A percentile compares a stretch with the other conserved stretches of the same genome.
Conservation (phyloP, 2,797 vertebrate species). For the Artibeus jamaicensis region DNA sequence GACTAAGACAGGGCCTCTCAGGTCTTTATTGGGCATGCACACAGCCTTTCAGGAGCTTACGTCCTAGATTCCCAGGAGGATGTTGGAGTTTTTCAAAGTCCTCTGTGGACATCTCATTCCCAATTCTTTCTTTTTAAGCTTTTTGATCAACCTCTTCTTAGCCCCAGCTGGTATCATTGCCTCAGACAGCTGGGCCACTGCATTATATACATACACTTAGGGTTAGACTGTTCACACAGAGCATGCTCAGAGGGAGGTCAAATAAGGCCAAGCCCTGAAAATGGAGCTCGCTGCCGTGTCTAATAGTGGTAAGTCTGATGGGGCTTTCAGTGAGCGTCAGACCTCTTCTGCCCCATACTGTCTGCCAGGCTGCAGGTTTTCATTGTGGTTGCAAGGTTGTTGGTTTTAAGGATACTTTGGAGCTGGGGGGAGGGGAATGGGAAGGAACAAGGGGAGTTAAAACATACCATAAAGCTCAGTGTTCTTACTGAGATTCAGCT, state of each 20-base stretch:
- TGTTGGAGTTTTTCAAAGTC: not conserved
- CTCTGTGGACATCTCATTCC: not conserved
- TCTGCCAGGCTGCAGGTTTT: not conserved
- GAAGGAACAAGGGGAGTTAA: not conserved
- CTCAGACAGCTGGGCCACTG: not conserved
- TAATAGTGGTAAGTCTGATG: not conserved
- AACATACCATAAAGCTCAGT: not conserved
- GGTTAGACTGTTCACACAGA: not conserved
- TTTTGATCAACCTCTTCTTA: not conserved
- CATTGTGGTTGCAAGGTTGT: not conserved
- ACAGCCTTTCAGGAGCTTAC: not conserved
- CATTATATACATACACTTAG: not conserved
- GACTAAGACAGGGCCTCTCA: not conserved
- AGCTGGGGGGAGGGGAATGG: not conserved
- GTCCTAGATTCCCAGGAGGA: not conserved
- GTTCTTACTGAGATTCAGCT: not conserved
- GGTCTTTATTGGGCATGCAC: not conserved
- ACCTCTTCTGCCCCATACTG: not conserved
- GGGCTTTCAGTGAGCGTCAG: not conserved
- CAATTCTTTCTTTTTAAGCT: not conserved
- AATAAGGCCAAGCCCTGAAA: not conserved
- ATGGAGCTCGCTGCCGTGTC: not conserved
- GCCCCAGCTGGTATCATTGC: not conserved
- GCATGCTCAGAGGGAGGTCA: not conserved
- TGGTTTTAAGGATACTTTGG: not conserved